Base-by-base conservation (phyloP, 2,888 invertebrate genomes). In the Drosophila nr. perissopoda region DNA sequence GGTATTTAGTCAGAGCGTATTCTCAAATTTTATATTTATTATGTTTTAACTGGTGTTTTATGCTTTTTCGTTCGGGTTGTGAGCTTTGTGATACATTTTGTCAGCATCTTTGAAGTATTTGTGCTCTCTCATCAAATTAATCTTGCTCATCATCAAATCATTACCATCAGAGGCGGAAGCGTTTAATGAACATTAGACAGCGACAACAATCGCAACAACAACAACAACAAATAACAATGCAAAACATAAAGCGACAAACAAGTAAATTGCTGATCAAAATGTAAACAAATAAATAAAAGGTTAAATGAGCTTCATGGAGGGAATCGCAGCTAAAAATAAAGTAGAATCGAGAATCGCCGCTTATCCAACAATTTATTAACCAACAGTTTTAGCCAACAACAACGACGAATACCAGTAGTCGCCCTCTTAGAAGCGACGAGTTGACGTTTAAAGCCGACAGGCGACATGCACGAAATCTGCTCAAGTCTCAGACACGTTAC, bases 361-460 rank as follows among this genome's bases (percentile, higher is more conserved):
- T 83, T 80, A 83, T 75, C 83, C 66, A 80, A 76, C 70, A 80
- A 80, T 80, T 80, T 80, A 80, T 60, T 61, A 68, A 68, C 29
- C 59, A 60, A 29, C n/a, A 60, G 29, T 54, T 54, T 36, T 36
- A 13, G 34, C 54, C 67, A 68, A 34, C 27, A 65, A 36, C n/a
- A 52, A 42, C 51, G 40, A 33, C 58, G 59, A 69, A 79, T 62
- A 76, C 51, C 77, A 77, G 80, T 69, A 66, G 80, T 62, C 66
- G 48, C 56, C 64, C 77, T 52, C 69, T 61, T 42, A 27, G 75
- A 66, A 64, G 64, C 71, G 71, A 62, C 66, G 56, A 88, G 65
- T 65, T 75, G 87, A 81, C 80, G 77, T 73, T 72, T 70, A 88
- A 88, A 88, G 87, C 87, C 80, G 89, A 85, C 85, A 85, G 75